phyloP scores from a whole-genome alignment of 1,140 invertebrate genomes.

The Chionoecetes opilio region DNA sequence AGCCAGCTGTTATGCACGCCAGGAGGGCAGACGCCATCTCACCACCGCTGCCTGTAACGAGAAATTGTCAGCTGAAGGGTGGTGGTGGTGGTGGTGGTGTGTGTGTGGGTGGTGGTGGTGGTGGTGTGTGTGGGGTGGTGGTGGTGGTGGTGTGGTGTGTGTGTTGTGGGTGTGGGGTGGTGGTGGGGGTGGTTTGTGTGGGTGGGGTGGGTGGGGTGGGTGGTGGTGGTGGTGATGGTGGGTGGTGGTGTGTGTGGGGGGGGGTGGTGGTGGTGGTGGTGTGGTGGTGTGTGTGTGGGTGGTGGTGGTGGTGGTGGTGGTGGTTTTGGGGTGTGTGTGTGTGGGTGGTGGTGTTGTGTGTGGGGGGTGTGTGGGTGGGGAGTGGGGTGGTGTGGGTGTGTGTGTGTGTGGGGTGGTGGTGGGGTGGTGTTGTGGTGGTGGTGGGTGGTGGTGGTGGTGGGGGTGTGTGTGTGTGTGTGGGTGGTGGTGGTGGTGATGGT shows the following conservation, averaged over 20 bases:
- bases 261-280: no score
- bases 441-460: not conserved
- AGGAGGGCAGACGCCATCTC: constrained; percentile 23
- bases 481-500: no score
- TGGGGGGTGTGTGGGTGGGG: no score
- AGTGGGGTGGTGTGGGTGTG: not conserved
- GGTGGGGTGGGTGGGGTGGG: no score
- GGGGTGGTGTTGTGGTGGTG: not conserved
- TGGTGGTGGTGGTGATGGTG: not conserved
- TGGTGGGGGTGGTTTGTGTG: not conserved
- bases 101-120: not conserved
- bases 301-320: no score
- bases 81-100: not conserved
- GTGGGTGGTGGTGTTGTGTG: no score
- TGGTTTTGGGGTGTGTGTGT: no score
- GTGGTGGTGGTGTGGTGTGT: no score
- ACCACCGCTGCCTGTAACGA: not conserved
- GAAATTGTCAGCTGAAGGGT: not conserved
- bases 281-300: no score
- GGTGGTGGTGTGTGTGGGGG: not conserved
- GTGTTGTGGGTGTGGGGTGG: not conserved
- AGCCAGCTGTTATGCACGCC: constrained; percentile 2
- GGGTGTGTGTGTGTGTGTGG: no score
- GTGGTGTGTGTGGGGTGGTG: no score
- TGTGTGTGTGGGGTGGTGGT: not conserved